A percentile compares a stretch with the other conserved stretches of the same genome.
Evolutionary conservation across 2,888 invertebrate genomes (phyloP).

Genomic region (Polia nebulosa): DNA sequence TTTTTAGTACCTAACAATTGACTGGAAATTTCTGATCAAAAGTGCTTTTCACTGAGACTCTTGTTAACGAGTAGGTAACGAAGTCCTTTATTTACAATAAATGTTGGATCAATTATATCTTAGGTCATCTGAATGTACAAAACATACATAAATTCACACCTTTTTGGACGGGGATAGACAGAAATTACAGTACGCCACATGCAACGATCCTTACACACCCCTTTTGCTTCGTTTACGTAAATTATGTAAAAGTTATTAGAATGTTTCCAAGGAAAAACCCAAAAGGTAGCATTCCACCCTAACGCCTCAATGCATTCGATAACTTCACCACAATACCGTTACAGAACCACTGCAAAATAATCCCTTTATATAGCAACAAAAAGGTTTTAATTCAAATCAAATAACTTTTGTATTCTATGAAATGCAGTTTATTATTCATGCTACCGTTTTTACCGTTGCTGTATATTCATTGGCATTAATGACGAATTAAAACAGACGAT

Average conservation of each 20-base stretch:
- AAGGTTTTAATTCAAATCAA: constrained; percentile 41
- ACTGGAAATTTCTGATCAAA: background rate
- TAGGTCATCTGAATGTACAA: background rate
- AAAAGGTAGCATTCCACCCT: constrained; percentile 15
- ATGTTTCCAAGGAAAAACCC: constrained; percentile 5
- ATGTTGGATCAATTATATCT: too few relatives aligned
- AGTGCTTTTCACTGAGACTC: background rate
- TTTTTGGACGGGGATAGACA: too few relatives aligned
- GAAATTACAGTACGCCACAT: too few relatives aligned
- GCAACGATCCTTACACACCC: too few relatives aligned
- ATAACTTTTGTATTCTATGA: constrained; percentile 71
- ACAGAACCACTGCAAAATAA: background rate
- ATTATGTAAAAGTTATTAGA: too few relatives aligned
- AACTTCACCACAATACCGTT: background rate
- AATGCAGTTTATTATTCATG: constrained; percentile 64
- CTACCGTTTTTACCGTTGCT: constrained; percentile 61
- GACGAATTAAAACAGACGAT: constrained; percentile 71
- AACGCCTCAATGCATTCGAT: background rate
- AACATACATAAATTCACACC: too few relatives aligned
- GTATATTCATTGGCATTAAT: constrained; percentile 61
- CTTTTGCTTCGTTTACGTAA: too few relatives aligned
- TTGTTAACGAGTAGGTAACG: too few relatives aligned
- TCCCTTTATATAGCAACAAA: constrained; percentile 24
- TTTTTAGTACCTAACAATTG: background rate
- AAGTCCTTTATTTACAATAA: background rate